These are phyloP conservation scores for Microplitis demolitor DNA, from an alignment of 1,140 invertebrate genomes.

Conservation along the genomic window DNA sequence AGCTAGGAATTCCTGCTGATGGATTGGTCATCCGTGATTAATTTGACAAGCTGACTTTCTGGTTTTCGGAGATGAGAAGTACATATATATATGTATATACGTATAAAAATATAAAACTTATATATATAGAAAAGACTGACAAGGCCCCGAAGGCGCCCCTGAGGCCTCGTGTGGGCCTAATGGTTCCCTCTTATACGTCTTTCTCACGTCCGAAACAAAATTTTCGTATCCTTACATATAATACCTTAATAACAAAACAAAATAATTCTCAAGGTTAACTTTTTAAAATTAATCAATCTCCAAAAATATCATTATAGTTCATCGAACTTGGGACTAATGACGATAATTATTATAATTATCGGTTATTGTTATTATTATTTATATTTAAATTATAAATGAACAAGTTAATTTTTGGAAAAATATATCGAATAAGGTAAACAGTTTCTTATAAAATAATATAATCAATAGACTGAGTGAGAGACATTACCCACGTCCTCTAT, in stretches of 20 bases:
- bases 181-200: neutral
- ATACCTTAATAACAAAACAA: neutral
- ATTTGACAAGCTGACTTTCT: conserved; percentile 64
- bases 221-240: neutral
- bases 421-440: neutral
- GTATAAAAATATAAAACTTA: neutral
- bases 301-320: neutral
- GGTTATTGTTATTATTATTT: neutral
- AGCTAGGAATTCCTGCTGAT: conserved; percentile 60
- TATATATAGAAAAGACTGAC: conserved; percentile 43
- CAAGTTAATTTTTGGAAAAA: neutral
- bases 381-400: neutral
- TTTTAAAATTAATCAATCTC: conserved; percentile 55
- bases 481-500: neutral
- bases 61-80: conserved; percentile 54
- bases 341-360: conserved; percentile 24
- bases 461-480: too few species aligned
- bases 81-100: neutral
- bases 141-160: conserved; percentile 47
- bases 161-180: conserved; percentile 35
- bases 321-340: neutral
- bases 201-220: neutral
- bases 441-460: too few species aligned
- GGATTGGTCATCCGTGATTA: conserved; percentile 64
- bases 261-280: conserved; percentile 34